phyloP scores from a whole-genome alignment of 2,797 vertebrate species.

The Spea hammondii region DNA sequence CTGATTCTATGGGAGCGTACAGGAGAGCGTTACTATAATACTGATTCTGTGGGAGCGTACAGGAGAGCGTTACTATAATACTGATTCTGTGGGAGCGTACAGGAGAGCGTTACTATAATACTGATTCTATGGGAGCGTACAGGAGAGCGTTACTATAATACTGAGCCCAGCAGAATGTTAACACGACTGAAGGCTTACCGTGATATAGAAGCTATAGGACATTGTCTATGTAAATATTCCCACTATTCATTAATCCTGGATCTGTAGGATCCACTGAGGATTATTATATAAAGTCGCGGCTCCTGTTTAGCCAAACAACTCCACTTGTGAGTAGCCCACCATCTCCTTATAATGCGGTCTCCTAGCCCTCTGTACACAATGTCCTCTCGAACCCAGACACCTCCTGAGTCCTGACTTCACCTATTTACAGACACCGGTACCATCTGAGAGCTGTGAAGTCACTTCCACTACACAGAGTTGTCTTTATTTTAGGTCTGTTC shows the following conservation, averaged over 20 bases:
- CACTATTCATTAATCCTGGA: too few relatives aligned
- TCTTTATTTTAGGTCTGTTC: slow-evolving; percentile 18
- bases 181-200: too few relatives aligned
- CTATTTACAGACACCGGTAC: slow-evolving; percentile 1
- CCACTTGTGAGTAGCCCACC: slow-evolving; percentile 5
- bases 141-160: background rate
- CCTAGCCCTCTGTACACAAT: background rate
- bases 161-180: background rate
- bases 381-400: background rate
- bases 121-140: background rate
- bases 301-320: background rate
- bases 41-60: too few relatives aligned
- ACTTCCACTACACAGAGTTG: background rate
- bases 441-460: background rate
- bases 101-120: background rate
- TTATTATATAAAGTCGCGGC: too few relatives aligned
- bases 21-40: background rate
- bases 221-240: too few relatives aligned
- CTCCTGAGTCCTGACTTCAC: slow-evolving; percentile 4
- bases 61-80: background rate
- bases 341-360: slow-evolving; percentile 10
- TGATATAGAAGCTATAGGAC: too few relatives aligned
- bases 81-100: background rate
- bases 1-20: background rate
- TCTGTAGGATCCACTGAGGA: too few relatives aligned